Conservation (phyloP, 2,888 invertebrate species). For the Acleris literana region DNA sequence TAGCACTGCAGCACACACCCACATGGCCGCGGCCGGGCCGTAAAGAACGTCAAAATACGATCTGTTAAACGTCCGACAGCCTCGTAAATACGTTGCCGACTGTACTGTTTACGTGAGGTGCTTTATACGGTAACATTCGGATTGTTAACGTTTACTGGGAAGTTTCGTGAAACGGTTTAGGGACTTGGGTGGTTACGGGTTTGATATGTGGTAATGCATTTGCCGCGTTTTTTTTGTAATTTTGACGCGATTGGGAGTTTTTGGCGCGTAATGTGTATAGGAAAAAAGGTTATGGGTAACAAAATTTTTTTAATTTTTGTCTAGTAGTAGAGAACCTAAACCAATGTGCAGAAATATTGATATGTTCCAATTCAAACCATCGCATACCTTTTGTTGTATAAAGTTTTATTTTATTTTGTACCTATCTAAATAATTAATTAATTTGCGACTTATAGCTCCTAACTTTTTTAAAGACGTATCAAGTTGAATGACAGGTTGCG, state of each 20-base stretch:
- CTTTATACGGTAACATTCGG: conserved; percentile 12
- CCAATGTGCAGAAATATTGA: no score
- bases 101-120: conserved; percentile 31
- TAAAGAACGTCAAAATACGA: conserved; percentile 69
- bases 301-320: no score
- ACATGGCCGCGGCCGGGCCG: conserved; percentile 48
- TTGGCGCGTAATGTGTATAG: neutral
- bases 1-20: conserved; percentile 17
- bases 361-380: no score
- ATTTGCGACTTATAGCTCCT: no score
- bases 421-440: no score
- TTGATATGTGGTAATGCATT: neutral
- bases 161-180: neutral
- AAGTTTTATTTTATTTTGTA: no score
- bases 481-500: no score
- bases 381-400: no score
- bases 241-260: no score
- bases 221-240: neutral
- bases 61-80: conserved; percentile 63
- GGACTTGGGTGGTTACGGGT: conserved; percentile 2
- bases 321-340: no score
- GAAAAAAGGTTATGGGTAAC: neutral
- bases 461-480: no score
- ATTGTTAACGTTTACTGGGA: conserved; percentile 1
- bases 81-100: conserved; percentile 55